These are phyloP conservation scores for Chlorospingus semifuscus DNA, from an alignment of 2,797 vertebrate genomes.

Conservation along the genomic window DNA sequence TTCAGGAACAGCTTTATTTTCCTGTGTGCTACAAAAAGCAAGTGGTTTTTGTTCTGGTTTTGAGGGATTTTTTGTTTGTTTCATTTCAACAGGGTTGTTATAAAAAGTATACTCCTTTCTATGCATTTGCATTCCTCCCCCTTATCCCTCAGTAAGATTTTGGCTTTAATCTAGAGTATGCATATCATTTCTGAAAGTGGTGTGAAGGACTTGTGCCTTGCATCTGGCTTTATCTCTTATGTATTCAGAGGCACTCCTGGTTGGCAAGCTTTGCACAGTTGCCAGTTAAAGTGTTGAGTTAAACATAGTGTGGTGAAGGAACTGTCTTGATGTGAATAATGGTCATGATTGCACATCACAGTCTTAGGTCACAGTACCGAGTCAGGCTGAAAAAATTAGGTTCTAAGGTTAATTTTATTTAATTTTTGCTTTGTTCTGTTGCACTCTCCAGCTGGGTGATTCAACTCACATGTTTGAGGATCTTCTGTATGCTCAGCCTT, in stretches of 20 bases:
- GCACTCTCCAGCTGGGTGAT: not conserved
- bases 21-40: not conserved
- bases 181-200: accelerated
- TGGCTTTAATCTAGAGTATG: not conserved
- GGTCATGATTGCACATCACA: not conserved
- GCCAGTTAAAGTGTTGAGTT: not conserved
- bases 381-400: not conserved
- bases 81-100: not conserved
- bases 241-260: not conserved
- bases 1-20: not conserved
- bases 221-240: not conserved
- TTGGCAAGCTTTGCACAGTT: not conserved
- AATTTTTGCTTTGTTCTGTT: not conserved
- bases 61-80: not conserved
- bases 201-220: not conserved
- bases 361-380: not conserved
- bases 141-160: not conserved
- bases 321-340: not conserved
- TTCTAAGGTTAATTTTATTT: not conserved
- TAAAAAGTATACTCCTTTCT: not conserved
- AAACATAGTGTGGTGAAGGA: not conserved
- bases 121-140: not conserved
- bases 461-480: not conserved
- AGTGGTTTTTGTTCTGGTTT: not conserved
- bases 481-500: not conserved